Evolutionary conservation across 2,888 invertebrate species (phyloP).

Genomic region (Drosophila meridionalis): DNA sequence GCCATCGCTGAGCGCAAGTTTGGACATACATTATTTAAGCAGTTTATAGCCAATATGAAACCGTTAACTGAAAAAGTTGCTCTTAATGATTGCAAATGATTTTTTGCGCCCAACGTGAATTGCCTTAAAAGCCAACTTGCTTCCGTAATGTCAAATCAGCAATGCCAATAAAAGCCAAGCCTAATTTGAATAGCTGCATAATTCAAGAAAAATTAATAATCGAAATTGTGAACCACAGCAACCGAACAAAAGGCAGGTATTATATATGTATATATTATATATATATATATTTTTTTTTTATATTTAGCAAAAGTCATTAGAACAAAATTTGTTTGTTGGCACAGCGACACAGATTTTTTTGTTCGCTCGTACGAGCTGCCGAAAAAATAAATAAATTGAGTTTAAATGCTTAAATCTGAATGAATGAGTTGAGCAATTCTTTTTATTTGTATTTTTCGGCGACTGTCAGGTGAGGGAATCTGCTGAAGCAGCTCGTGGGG

Average conservation of each 20-base stretch:
- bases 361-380: conserved; percentile 16
- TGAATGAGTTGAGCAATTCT: conserved; percentile 36
- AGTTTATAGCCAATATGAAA: conserved; percentile 23
- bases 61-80: conserved; percentile 29
- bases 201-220: conserved; percentile 54
- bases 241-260: conserved; percentile 15
- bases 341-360: conserved; percentile 61
- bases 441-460: not conserved
- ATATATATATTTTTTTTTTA: not conserved
- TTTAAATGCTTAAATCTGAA: conserved; percentile 55
- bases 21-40: conserved; percentile 6
- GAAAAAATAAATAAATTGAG: conserved; percentile 65
- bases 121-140: conserved; percentile 70
- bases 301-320: conserved; percentile 66
- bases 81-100: conserved; percentile 29
- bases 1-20: not conserved
- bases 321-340: conserved; percentile 67
- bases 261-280: conserved; percentile 3
- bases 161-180: conserved; percentile 35
- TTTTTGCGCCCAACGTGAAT: conserved; percentile 27
- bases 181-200: conserved; percentile 68
- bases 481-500: conserved; percentile 17
- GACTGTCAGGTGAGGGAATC: conserved; percentile 45
- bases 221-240: conserved; percentile 38
- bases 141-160: conserved; percentile 67